Evolutionary conservation across 1,140 invertebrate species (phyloP).

Genomic region (Bombus sylvicola): DNA sequence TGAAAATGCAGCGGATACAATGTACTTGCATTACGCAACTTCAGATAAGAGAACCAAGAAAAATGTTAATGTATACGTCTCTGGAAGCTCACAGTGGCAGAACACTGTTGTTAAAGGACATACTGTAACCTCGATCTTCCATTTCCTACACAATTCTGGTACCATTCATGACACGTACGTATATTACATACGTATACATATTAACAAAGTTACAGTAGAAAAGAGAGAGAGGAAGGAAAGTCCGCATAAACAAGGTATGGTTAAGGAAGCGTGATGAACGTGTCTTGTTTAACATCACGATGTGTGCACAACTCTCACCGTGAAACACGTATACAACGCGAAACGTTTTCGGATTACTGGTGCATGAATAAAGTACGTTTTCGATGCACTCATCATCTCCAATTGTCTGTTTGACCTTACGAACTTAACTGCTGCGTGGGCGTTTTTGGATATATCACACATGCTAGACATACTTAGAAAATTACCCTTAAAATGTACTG

Average conservation of each 20-base stretch:
- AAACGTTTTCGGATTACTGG: not conserved
- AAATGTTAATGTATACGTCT: not conserved
- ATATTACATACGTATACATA: no score
- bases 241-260: slow-evolving; percentile 1
- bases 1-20: not conserved
- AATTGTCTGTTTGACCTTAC: not conserved
- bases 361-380: no score
- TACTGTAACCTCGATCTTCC: no score
- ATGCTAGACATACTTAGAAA: no score
- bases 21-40: not conserved
- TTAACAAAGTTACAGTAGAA: not conserved
- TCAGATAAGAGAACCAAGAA: not conserved
- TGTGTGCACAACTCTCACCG: not conserved
- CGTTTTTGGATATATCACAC: not conserved
- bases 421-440: not conserved
- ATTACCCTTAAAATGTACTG: no score
- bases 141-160: not conserved
- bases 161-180: not conserved
- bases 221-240: not conserved
- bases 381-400: not conserved
- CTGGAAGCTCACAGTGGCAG: no score
- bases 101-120: not conserved
- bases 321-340: not conserved
- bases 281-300: not conserved
- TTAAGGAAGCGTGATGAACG: slow-evolving; percentile 22